These are phyloP conservation scores for Equus quagga DNA, from an alignment of 2,113 vertebrate species.

Conservation along the genomic window DNA sequence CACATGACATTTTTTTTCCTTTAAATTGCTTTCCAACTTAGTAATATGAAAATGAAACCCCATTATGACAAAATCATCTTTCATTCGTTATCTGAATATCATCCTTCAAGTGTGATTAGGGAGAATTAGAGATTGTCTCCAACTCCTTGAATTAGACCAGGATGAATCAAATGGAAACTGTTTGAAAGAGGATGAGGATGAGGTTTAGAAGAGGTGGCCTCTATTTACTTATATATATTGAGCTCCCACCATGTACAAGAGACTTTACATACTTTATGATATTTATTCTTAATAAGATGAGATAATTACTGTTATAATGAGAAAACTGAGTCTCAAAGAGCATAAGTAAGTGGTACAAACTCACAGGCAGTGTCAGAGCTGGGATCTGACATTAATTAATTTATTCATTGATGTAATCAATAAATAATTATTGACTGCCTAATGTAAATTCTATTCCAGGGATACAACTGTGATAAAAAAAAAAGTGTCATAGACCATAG, in stretches of 20 bases:
- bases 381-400: background rate
- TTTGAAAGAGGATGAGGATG: background rate
- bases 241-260: background rate
- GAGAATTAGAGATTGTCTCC: slow-evolving; percentile 50
- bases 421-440: background rate
- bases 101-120: slow-evolving; percentile 80
- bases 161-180: background rate
- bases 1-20: background rate
- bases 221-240: background rate
- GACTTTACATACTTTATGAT: background rate
- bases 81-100: slow-evolving; percentile 79
- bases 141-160: background rate
- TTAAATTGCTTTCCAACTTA: slow-evolving; percentile 76
- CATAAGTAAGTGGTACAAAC: background rate
- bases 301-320: background rate
- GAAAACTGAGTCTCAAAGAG: background rate
- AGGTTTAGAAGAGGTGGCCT: background rate
- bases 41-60: slow-evolving; percentile 81
- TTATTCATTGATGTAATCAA: background rate
- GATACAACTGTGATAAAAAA: background rate
- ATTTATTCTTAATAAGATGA: background rate
- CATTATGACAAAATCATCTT: slow-evolving; percentile 83
- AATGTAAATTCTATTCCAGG: background rate
- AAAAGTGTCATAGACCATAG: background rate
- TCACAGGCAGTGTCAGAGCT: background rate